A percentile compares a stretch with the other conserved stretches of the same genome.
phyloP scores from a whole-genome alignment of 2,888 invertebrate species.

The Neocrepidodera transversa region DNA sequence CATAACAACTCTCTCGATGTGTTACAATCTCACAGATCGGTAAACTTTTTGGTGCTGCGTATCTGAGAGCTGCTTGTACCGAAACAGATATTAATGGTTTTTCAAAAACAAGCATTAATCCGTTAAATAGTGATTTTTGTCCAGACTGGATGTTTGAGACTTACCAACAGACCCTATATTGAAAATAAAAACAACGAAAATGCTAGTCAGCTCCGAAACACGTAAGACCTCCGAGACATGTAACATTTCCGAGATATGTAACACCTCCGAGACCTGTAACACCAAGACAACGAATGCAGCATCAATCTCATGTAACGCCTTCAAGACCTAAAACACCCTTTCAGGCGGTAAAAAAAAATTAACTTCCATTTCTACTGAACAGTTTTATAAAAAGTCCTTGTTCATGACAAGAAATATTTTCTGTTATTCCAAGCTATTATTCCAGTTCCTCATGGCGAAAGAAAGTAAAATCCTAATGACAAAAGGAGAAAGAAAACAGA shows the following conservation, averaged over 20 bases:
- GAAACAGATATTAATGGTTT: not conserved
- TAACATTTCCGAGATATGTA: not conserved
- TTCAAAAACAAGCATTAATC: not conserved
- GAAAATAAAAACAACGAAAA: too few species aligned
- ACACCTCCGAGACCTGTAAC: not conserved
- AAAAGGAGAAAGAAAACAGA: too few species aligned
- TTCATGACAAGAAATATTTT: too few species aligned
- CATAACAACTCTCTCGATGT: too few species aligned
- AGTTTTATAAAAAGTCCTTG: too few species aligned
- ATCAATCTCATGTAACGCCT: not conserved
- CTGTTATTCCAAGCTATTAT: too few species aligned
- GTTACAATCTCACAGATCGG: conserved; percentile 37
- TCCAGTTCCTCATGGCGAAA: too few species aligned
- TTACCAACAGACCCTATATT: too few species aligned
- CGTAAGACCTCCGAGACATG: too few species aligned
- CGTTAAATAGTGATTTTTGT: not conserved
- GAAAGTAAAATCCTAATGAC: too few species aligned
- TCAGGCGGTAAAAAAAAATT: not conserved
- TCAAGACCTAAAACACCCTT: too few species aligned
- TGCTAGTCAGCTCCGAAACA: too few species aligned
- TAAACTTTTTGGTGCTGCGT: conserved; percentile 40
- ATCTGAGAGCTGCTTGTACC: conserved; percentile 34
- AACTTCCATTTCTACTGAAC: not conserved
- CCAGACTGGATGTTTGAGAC: not conserved
- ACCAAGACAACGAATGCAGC: not conserved